A percentile compares a stretch with the other conserved stretches of the same genome.
phyloP scores from a whole-genome alignment of 2,888 invertebrate species.

The Kryphioiulus occultus region DNA sequence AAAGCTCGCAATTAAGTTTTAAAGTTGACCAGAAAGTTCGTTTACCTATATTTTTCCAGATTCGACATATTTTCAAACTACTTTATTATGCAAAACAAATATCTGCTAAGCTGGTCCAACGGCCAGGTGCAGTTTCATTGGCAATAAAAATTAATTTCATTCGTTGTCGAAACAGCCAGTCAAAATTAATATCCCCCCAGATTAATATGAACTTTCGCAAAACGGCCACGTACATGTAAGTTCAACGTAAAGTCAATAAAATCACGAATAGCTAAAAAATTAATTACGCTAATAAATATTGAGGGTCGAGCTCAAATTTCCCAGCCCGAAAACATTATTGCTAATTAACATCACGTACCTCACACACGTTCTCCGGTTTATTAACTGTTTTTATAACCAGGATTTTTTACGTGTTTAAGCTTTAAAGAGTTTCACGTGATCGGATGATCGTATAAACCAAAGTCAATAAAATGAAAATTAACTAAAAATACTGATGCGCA shows the following conservation, averaged over 20 bases:
- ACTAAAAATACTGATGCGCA: neutral
- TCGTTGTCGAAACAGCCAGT: neutral
- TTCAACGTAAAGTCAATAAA: neutral
- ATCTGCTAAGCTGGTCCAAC: neutral
- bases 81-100: conserved; percentile 18
- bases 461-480: neutral
- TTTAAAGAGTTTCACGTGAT: neutral
- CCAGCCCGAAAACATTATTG: neutral
- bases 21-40: neutral
- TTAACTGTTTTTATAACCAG: neutral
- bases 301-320: neutral
- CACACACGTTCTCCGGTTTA: neutral
- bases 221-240: neutral
- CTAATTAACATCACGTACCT: conserved; percentile 9
- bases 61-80: neutral
- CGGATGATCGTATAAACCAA: neutral
- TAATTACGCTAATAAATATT: conserved; percentile 28
- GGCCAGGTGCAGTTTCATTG: neutral
- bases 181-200: neutral
- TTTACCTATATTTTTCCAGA: neutral
- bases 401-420: neutral
- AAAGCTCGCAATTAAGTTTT: too few relatives aligned
- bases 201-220: neutral
- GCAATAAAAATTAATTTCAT: conserved; percentile 36
- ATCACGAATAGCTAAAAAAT: neutral